These are phyloP conservation scores for Pangasianodon gigas DNA, from an alignment of 2,113 vertebrate genomes.

Conservation along the genomic window DNA sequence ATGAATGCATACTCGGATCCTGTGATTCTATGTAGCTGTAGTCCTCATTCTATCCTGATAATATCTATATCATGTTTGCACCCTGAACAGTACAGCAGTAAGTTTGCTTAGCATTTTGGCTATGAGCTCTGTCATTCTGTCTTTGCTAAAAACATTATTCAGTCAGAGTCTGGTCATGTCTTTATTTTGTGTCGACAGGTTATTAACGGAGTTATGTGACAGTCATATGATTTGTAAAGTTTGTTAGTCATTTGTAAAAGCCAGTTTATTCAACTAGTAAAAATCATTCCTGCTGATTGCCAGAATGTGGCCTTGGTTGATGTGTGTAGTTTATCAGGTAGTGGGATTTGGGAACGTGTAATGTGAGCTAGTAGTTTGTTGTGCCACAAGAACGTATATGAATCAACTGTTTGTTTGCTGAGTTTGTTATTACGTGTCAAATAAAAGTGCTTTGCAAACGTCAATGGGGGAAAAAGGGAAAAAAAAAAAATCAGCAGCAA, in stretches of 20 bases:
- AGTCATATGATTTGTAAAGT: neutral
- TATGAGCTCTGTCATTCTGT: neutral
- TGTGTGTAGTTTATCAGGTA: neutral
- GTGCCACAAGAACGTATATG: neutral
- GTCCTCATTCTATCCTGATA: neutral
- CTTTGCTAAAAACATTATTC: neutral
- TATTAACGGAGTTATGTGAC: neutral
- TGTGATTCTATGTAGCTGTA: neutral
- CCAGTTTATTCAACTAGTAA: neutral
- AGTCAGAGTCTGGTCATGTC: neutral
- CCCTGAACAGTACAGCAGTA: neutral
- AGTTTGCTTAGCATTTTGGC: neutral
- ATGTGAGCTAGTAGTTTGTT: neutral
- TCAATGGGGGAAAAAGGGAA: too few species aligned
- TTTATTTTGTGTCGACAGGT: neutral
- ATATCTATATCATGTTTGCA: neutral
- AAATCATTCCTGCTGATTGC: neutral
- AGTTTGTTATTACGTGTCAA: neutral
- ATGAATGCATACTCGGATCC: neutral
- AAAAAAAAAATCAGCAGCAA: too few species aligned
- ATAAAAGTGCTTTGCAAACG: neutral
- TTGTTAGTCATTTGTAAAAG: neutral
- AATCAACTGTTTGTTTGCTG: neutral
- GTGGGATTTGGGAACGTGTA: neutral
- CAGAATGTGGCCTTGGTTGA: neutral